Evolutionary conservation across 1,140 invertebrate species (phyloP), one percentile per base, ranked within the genome.

Genomic region (Mercenaria mercenaria): DNA sequence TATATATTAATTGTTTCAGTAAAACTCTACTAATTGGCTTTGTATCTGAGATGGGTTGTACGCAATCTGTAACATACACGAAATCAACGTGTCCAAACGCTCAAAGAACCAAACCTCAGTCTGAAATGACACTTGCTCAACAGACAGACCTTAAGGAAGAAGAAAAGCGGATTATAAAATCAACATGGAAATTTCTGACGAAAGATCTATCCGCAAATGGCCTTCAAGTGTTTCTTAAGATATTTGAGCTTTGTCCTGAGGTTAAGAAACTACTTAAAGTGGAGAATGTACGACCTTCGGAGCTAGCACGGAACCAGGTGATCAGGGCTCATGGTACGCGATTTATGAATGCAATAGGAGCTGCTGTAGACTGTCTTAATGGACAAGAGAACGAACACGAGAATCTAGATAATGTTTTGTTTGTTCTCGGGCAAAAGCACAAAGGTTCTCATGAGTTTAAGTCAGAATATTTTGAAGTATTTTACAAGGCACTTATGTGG

Each of bases 381-480:
- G 11, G 3, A 52, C 34, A 79, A 18, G 59, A 61, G 29, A 8
- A 61, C n/a, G n/a, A n/a, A n/a, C n/a, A n/a, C 18, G 37, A 39
- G 1, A 61, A 59, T 15, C 4, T 82, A 15, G 29, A n/a, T 8
- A 20, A 61, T n/a, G 8, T 82, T 23, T 41, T 82, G 18, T 52
- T 82, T 37, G 13, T 26, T 34, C 59, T 82, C 3, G 79, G 79
- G 8, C 37, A 64, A n/a, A 52, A 82, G 32, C 79, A 82, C 34
- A 59, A 61, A 52, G 0, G n/a, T 56, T 52, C 61, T 50, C 13
- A 4, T 23, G 79, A 56, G 13, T 82, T 82, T 32, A 8, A 26
- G 6, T 0, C 43, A 13, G 79, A 82, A 4, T 82, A 82, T 64
- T 82, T 82, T 64, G 79, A 82, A 59, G 47, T 52, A 15, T 82